Evolutionary conservation across 1,140 invertebrate species (phyloP), one percentile per base, ranked within the genome.

Genomic region (Ips nitidus): DNA sequence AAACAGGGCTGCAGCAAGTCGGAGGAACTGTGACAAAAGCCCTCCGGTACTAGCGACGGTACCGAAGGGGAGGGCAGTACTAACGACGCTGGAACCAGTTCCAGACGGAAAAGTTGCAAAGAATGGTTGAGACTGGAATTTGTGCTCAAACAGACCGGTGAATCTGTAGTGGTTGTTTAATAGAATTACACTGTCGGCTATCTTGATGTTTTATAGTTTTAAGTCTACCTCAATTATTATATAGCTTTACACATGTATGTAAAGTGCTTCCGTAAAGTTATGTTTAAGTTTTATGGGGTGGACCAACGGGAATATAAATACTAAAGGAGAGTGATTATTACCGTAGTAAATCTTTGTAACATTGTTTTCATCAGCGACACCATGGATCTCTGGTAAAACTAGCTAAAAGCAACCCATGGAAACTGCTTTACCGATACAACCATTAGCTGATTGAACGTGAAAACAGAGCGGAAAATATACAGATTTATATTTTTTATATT

Each of bases 1-100:
- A 84, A 82, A 80, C 77, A 64, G 71, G 75, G 71, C 72, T 75
- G 65, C 66, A 77, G 72, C 74, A 69, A 71, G 2, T 70, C 74
- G 1, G 80, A 72, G 63, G 79, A 77, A 80, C 79, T 74, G 60
- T 74, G 73, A 74, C 73, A 63, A 65, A 64, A 62, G 45, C 53
- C 40, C 37, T 36, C 55, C 36, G 53, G 56, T 59, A 39, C 57
- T 22, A 52, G 37, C 39, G 66, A 41, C 8, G 41, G 40, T 7
- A 56, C 39, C 41, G 62, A 42, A 41, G 22, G 39, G 38, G 43
- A 37, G 38, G 56, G 56, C 41, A 58, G 37, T 55, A 22, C 52
- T 37, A 55, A 36, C 2, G 37, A 40, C 52, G 47, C 45, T 2
- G 57, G 3, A 53, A 60, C 22, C 39, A 43, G 38, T 42, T 45